These are phyloP conservation scores for Hoplodrina ambigua DNA, from an alignment of 2,888 invertebrate genomes.

Conservation along the genomic window DNA sequence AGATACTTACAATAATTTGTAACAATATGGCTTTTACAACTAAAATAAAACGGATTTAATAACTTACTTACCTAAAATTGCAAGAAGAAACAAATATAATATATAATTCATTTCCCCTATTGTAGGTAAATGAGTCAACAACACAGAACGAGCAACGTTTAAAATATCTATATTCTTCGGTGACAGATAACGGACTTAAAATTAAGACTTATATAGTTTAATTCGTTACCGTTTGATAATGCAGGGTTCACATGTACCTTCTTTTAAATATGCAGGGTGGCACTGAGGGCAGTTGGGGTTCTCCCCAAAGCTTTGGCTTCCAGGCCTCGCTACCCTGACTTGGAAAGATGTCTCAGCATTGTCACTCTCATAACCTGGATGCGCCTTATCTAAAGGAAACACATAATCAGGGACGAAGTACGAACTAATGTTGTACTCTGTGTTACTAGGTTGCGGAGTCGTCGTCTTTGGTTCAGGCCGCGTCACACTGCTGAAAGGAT, in stretches of 20 bases:
- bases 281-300: conserved; percentile 92
- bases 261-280: conserved; percentile 91
- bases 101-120: conserved; percentile 24
- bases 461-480: conserved; percentile 75
- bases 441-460: conserved; percentile 76
- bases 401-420: conserved; percentile 91
- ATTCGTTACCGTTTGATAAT: conserved; percentile 87
- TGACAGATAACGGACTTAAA: conserved; percentile 51
- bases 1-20: conserved; percentile 18
- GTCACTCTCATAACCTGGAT: conserved; percentile 90
- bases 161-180: conserved; percentile 51
- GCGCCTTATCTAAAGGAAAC: conserved; percentile 90
- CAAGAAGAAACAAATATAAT: conserved; percentile 26
- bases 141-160: conserved; percentile 45
- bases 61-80: conserved; percentile 42
- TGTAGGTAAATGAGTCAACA: conserved; percentile 45
- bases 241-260: conserved; percentile 92
- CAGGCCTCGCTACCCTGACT: conserved; percentile 87
- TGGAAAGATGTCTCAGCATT: conserved; percentile 91
- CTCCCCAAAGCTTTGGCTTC: conserved; percentile 89
- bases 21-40: conserved; percentile 55
- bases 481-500: conserved; percentile 80
- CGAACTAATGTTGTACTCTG: conserved; percentile 90
- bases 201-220: conserved; percentile 23
- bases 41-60: conserved; percentile 52